Base-by-base conservation (phyloP, 1,140 invertebrate species). In the Neomicropteryx cornuta region DNA sequence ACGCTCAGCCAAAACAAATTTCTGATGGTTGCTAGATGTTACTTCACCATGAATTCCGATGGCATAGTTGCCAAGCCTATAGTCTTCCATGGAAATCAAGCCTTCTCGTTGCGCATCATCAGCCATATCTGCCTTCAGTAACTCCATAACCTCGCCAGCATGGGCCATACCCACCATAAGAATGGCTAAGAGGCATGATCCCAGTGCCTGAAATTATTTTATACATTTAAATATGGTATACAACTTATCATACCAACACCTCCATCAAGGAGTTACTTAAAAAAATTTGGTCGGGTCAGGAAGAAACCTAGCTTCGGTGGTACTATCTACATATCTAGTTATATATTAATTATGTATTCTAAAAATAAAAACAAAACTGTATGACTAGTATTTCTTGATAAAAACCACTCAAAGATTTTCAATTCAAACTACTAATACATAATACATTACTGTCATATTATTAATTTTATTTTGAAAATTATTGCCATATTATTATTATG, bases 21-120 rank as follows among this genome's bases (percentile, higher is more conserved):
- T 47, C 18, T 47, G 43, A 23, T 47, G 46, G 23, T 47, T 47
- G 19, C 45, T n/a, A n/a, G n/a, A n/a, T n/a, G n/a, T n/a, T n/a
- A n/a, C n/a, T n/a, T n/a, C n/a, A n/a, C n/a, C n/a, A n/a, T n/a
- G n/a, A n/a, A n/a, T n/a, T n/a, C n/a, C n/a, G n/a, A n/a, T n/a
- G n/a, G n/a, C n/a, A n/a, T n/a, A n/a, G n/a, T n/a, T n/a, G n/a
- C n/a, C n/a, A n/a, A n/a, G n/a, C n/a, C n/a, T n/a, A n/a, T 46
- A 29, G 10, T 47, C 42, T 11, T 40, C 33, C 2, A 45, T 38
- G 4, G 45, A 28, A 16, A 45, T 34, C 14, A 40, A 33, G 13
- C 46, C 43, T 30, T 45, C 46, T 2, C 43, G 39, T 28, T 47
- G 42, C 1, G 46, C 46, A 38, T 47, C 45, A 29, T 47, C 46